Evolutionary conservation across 2,113 vertebrate genomes (phyloP), one percentile per base, ranked within the genome.

Genomic region (Neoarius graeffei): DNA sequence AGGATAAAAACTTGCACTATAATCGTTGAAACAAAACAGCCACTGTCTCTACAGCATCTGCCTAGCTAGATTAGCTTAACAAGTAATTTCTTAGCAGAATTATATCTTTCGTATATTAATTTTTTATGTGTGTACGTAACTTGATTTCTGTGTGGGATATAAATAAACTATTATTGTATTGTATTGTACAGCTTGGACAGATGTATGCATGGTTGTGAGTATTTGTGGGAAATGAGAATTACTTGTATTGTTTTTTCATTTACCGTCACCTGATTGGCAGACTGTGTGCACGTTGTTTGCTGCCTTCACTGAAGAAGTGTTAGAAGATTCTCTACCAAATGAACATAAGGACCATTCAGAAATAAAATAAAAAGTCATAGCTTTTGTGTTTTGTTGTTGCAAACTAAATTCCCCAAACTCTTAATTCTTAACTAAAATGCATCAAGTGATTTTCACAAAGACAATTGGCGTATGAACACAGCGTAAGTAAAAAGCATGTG

Each of bases 401-500:
- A 64, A 35, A 74, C 30, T 64, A 69, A 54, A 84, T 84, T 14
- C 60, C 42, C 27, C 50, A 76, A 85, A 54, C 54, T 25, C 3
- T 19, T 54, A 52, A 25, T 57, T 71, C 4, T 76, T 19, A 64
- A n/a, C 13, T 76, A 19, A 67, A 35, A 69, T 57, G 27, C 62
- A 19, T 54, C 19, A 81, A 86, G 54, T 59, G 52, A 23, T 23
- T 87, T 57, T 23, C n/a, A n/a, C 20, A n/a, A 27, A 48, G 20
- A 60, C 6, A 35, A 56, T 8, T 50, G 1, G 9, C 35, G 25
- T 17, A 50, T 76, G 57, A 59, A 74, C 50, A 27, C 3, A 30
- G 81, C 50, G 20, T 76, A 23, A 64, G 86, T 91, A 91, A 84
- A 92, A 94, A 94, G 91, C 95, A 94, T 94, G 93, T 93, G 89